Conservation (phyloP, 2,113 vertebrate genomes). For the Oreocharis arfaki region DNA sequence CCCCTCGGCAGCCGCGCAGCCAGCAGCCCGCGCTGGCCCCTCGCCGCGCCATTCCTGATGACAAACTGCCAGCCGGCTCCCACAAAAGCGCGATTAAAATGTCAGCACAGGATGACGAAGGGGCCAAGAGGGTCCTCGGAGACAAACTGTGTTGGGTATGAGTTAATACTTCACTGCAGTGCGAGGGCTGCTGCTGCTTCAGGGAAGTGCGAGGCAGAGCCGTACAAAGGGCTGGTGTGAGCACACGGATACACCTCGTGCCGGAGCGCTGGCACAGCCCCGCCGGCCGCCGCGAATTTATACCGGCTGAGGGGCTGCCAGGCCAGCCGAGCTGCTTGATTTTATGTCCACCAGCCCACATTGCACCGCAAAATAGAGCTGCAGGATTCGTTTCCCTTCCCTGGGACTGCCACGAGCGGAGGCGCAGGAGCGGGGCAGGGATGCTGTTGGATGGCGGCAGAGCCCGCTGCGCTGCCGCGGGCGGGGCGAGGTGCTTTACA, state of each 20-base stretch:
- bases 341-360: not conserved
- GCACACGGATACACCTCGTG: not conserved
- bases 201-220: not conserved
- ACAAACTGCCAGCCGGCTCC: conserved; percentile 87
- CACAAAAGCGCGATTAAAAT: conserved; percentile 85
- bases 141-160: conserved; percentile 81
- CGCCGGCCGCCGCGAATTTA: not conserved
- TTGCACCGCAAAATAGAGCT: not conserved
- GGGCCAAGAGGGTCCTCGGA: conserved; percentile 81
- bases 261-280: not conserved
- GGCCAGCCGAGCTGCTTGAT: not conserved
- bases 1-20: conserved; percentile 75
- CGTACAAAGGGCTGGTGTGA: conserved; percentile 18
- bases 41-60: conserved; percentile 83
- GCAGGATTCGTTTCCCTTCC: not conserved
- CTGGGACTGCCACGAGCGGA: not conserved
- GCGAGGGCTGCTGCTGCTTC: conserved; percentile 62
- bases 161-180: conserved; percentile 83
- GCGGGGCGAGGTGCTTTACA: not conserved
- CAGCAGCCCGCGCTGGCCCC: conserved; percentile 81
- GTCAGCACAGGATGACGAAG: conserved; percentile 86
- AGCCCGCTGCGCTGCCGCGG: not conserved
- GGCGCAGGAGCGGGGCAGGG: not conserved
- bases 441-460: fast-evolving
- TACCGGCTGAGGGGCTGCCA: not conserved